Base-by-base conservation (phyloP, 2,888 invertebrate genomes). In the Globia sparganii region DNA sequence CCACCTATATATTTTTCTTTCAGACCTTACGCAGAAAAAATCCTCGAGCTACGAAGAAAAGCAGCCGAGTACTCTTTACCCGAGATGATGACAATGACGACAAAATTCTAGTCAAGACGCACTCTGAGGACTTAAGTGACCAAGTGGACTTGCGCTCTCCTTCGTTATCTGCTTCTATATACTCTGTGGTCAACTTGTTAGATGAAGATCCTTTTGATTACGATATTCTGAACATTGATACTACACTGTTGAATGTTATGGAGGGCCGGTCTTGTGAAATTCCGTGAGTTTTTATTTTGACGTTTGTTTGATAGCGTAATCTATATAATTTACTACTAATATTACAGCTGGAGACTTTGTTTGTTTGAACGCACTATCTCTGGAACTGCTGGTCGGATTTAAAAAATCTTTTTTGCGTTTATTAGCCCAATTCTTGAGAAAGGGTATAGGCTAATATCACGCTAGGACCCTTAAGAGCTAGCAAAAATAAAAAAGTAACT, bases 201-300 rank as follows among this genome's bases (percentile, higher is more conserved):
- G 95, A 95, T 0, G 95, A 91, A 37, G 96, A 96, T 64, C 92
- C 96, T 0, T 95, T 96, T 80, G 96, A 96, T 70, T 96, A 96
- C 68, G 96, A 96, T 18, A 96, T 96, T 13, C 92, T 96, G 6
- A 96, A 96, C 74, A 96, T 96, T 67, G 95, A 96, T 75, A 88
- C 89, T 0, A 90, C 86, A 8, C 83, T 95, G 73, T 79, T 96
- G 37, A 89, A 87, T 15, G 69, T 94, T 3, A 90, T 92, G 1
- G 90, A 91, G 3, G 87, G 80, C 0, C 66, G 86, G 37, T 90
- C 92, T 6, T 79, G 68, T 53, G 90, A 92, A 37, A 69, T 81
- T 15, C n/a, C 86, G 94, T 93, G 73, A 91, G 94, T 91, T 46
- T 46, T 2, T 15, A 28, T 46, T 31, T 21, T 25, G 15, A 67